These are phyloP conservation scores for Apus apus DNA, from an alignment of 2,113 vertebrate species.

Conservation along the genomic window DNA sequence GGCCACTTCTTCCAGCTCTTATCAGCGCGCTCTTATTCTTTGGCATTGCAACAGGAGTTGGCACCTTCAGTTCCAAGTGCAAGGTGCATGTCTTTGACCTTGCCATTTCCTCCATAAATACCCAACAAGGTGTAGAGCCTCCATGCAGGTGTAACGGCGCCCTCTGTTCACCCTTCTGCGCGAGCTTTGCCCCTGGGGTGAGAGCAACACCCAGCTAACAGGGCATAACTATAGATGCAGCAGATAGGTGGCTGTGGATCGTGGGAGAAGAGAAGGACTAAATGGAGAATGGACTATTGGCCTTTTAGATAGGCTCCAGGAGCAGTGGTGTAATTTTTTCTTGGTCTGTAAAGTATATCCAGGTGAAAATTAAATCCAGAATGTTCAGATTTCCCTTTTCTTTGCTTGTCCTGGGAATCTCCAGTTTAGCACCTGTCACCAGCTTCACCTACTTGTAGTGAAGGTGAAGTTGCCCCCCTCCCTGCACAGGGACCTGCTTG, in stretches of 20 bases:
- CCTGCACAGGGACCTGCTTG: neutral
- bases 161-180: rapidly evolving
- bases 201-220: neutral
- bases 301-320: neutral
- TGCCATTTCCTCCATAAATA: conserved; percentile 33
- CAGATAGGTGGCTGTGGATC: rapidly evolving
- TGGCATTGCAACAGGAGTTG: conserved; percentile 16
- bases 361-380: neutral
- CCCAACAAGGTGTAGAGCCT: neutral
- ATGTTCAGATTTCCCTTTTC: neutral
- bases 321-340: neutral
- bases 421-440: neutral
- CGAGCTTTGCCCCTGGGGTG: neutral
- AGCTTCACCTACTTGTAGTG: neutral
- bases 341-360: neutral
- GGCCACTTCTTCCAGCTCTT: conserved; percentile 14
- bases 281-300: neutral
- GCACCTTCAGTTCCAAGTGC: conserved; percentile 62
- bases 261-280: neutral
- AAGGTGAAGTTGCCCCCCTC: neutral
- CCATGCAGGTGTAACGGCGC: neutral
- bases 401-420: neutral
- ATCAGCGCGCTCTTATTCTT: neutral
- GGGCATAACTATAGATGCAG: neutral
- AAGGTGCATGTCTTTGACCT: conserved; percentile 48